Percentiles rank a stretch among this genome's conserved stretches.
These are phyloP conservation scores for Dissostichus mawsoni DNA, from an alignment of 2,113 vertebrate genomes.

Conservation along the genomic window DNA sequence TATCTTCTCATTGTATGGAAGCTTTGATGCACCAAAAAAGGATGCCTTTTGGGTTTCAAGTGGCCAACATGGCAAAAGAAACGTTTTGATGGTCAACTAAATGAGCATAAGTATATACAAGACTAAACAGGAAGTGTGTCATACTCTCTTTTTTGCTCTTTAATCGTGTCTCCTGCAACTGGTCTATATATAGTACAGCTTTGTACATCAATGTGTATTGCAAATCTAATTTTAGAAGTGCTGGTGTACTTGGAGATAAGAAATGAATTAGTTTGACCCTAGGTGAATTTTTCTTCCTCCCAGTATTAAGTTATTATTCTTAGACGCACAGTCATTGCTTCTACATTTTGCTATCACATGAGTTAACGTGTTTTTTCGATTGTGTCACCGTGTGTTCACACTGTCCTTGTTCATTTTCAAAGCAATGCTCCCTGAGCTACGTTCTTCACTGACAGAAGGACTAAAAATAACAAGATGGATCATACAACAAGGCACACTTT, in stretches of 20 bases:
- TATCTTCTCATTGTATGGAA: not conserved
- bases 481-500: slow-evolving; percentile 54
- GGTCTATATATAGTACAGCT: slow-evolving; percentile 36
- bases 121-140: not conserved
- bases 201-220: slow-evolving; percentile 8
- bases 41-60: not conserved
- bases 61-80: not conserved
- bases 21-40: not conserved
- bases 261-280: not conserved
- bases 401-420: slow-evolving; percentile 58
- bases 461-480: slow-evolving; percentile 71
- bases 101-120: not conserved
- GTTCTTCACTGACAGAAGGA: slow-evolving; percentile 33
- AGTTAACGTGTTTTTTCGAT: not conserved
- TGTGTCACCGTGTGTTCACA: not conserved
- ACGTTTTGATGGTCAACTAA: not conserved
- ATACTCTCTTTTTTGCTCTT: not conserved
- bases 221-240: slow-evolving; percentile 3
- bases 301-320: not conserved
- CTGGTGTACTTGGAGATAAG: not conserved
- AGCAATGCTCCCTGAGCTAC: slow-evolving; percentile 33
- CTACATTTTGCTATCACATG: not conserved
- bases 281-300: not conserved
- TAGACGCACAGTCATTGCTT: not conserved
- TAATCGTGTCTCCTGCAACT: slow-evolving; percentile 13